A percentile compares a stretch with the other conserved stretches of the same genome.
Evolutionary conservation across 2,113 vertebrate genomes (phyloP).

Genomic region (Boleophthalmus pectinirostris): DNA sequence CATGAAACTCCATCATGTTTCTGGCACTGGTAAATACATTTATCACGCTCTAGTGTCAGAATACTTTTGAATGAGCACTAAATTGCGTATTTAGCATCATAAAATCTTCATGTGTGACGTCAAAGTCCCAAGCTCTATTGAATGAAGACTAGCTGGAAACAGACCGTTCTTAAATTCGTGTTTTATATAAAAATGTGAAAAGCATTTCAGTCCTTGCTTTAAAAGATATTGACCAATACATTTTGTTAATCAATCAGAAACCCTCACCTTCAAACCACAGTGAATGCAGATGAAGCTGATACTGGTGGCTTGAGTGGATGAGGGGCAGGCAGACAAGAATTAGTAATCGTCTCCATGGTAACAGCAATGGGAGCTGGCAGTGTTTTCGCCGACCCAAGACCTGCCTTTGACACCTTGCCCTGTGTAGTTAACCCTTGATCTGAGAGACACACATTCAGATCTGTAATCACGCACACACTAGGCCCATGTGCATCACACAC

Average conservation of each 20-base stretch:
- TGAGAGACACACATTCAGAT: constrained; percentile 52
- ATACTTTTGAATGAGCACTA: no score
- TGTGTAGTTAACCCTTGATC: constrained; percentile 72
- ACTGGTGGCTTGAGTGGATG: constrained; percentile 31
- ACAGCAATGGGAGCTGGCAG: constrained; percentile 54
- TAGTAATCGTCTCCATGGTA: constrained; percentile 68
- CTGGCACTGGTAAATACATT: no score
- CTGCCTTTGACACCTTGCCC: constrained; percentile 63
- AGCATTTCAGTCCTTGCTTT: neutral
- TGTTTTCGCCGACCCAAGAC: constrained; percentile 59
- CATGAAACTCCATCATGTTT: no score
- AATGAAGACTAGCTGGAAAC: neutral
- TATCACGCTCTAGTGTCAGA: no score
- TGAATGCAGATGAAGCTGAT: constrained; percentile 34
- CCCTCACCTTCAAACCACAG: constrained; percentile 23
- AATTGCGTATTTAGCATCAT: no score
- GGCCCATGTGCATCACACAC: constrained; percentile 23
- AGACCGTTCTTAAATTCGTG: neutral
- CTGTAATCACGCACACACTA: constrained; percentile 24
- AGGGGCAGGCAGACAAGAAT: constrained; percentile 37
- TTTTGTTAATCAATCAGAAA: constrained; percentile 22
- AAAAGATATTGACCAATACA: neutral
- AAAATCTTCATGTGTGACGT: no score
- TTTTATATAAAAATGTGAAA: neutral
- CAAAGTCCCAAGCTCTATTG: neutral